Evolutionary conservation across 2,888 invertebrate genomes (phyloP).

Genomic region (Seira sanloemensis): DNA sequence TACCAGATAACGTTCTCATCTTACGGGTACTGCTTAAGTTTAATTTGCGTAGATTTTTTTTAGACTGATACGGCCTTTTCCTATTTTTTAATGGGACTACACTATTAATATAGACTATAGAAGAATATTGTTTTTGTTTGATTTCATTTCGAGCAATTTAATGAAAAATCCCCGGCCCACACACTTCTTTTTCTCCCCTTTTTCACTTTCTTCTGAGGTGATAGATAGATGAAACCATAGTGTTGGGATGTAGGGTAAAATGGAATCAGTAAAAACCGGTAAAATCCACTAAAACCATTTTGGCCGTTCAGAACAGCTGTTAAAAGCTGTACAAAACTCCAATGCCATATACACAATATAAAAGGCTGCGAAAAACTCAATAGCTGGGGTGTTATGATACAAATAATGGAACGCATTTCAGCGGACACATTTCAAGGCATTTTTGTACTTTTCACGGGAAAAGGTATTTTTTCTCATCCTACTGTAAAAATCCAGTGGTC

Average conservation of each 20-base stretch:
- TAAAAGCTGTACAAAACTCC: too few species aligned
- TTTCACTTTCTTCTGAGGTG: background rate
- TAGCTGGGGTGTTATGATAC: background rate
- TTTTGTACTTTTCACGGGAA: too few species aligned
- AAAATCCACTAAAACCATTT: too few species aligned
- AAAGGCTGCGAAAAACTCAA: background rate
- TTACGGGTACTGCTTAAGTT: background rate
- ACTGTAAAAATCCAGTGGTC: too few species aligned
- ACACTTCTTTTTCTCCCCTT: background rate
- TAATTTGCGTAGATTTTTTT: background rate
- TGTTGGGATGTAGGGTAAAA: background rate
- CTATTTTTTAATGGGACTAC: too few species aligned
- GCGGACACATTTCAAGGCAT: too few species aligned
- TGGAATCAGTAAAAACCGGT: too few species aligned
- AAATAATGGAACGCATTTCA: too few species aligned
- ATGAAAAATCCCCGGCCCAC: slow-evolving; percentile 45
- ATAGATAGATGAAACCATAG: background rate
- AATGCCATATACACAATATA: too few species aligned
- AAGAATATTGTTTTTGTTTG: background rate
- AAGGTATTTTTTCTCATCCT: too few species aligned
- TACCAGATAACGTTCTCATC: background rate
- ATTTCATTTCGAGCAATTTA: slow-evolving; percentile 31
- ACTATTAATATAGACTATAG: too few species aligned
- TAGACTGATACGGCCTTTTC: background rate
- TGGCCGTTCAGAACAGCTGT: too few species aligned